phyloP scores from a whole-genome alignment of 2,888 invertebrate genomes.

The Rhyacophila evoluta region DNA sequence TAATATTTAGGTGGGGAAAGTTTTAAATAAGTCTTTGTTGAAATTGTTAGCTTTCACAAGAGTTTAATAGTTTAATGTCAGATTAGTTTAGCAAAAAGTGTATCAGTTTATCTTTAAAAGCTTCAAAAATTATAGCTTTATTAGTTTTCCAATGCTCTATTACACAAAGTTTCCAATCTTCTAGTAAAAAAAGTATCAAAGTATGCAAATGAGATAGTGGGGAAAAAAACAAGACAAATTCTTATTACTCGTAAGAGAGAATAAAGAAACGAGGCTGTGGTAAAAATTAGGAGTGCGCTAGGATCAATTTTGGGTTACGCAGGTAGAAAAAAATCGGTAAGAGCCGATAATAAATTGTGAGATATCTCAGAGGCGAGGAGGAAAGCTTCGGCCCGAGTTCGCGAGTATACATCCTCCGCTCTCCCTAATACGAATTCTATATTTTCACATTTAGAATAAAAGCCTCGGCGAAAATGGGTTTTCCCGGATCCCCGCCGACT shows the following conservation, averaged over 20 bases:
- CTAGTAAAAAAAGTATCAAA: not conserved
- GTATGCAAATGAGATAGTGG: not conserved
- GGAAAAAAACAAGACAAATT: slow-evolving; percentile 16
- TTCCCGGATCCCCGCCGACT: slow-evolving; percentile 29
- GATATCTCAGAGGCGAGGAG: not conserved
- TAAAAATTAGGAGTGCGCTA: slow-evolving; percentile 10
- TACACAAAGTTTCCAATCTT: not conserved
- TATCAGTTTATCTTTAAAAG: too few relatives aligned
- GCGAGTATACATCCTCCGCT: slow-evolving; percentile 26
- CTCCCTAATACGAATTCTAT: slow-evolving; percentile 35
- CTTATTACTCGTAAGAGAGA: slow-evolving; percentile 16
- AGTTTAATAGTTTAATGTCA: too few relatives aligned
- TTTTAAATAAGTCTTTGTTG: too few relatives aligned
- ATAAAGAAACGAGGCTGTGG: not conserved
- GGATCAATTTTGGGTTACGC: slow-evolving; percentile 22
- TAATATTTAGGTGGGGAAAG: too few relatives aligned
- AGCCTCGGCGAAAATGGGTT: slow-evolving; percentile 41
- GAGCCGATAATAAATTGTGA: slow-evolving; percentile 19
- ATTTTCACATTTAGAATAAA: slow-evolving; percentile 41
- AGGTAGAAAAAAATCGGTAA: slow-evolving; percentile 17
- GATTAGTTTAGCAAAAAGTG: too few relatives aligned
- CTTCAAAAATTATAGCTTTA: too few relatives aligned
- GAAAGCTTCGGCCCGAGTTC: slow-evolving; percentile 1
- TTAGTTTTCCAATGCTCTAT: not conserved
- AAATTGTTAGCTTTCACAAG: too few relatives aligned